A percentile compares a stretch with the other conserved stretches of the same genome.
Conservation (phyloP, 2,888 invertebrate species). For the Parthenolecanium corni region DNA sequence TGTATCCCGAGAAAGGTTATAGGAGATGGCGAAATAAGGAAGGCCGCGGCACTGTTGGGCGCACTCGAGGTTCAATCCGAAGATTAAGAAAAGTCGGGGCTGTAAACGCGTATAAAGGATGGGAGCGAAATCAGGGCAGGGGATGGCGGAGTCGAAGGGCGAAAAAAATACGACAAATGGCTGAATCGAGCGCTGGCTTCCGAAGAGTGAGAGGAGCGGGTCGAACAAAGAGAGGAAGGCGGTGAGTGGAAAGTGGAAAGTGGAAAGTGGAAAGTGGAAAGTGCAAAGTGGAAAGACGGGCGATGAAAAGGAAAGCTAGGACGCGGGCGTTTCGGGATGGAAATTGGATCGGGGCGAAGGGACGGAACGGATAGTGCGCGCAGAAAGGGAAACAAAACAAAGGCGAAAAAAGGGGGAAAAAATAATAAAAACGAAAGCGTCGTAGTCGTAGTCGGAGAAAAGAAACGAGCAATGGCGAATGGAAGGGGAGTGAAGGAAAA, state of each 20-base stretch:
- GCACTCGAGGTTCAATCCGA: background rate
- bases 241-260: background rate
- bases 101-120: background rate
- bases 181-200: too few relatives aligned
- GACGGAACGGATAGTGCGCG: background rate
- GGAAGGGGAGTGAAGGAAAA: background rate
- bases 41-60: background rate
- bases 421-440: conserved; percentile 8
- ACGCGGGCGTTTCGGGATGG: conserved; percentile 23
- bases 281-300: conserved; percentile 20
- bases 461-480: background rate
- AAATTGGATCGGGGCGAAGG: conserved; percentile 25
- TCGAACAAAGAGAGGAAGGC: too few relatives aligned
- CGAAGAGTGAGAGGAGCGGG: too few relatives aligned
- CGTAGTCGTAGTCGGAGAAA: too few relatives aligned
- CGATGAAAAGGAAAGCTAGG: conserved; percentile 21
- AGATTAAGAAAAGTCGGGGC: background rate
- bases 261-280: conserved; percentile 2
- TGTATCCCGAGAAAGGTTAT: background rate
- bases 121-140: too few relatives aligned
- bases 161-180: too few relatives aligned
- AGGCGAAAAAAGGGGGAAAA: background rate
- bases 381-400: background rate
- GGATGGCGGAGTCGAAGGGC: too few relatives aligned
- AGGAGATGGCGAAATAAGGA: background rate